Evolutionary conservation across 2,113 vertebrate species (phyloP).

Genomic region (Alces alces): DNA sequence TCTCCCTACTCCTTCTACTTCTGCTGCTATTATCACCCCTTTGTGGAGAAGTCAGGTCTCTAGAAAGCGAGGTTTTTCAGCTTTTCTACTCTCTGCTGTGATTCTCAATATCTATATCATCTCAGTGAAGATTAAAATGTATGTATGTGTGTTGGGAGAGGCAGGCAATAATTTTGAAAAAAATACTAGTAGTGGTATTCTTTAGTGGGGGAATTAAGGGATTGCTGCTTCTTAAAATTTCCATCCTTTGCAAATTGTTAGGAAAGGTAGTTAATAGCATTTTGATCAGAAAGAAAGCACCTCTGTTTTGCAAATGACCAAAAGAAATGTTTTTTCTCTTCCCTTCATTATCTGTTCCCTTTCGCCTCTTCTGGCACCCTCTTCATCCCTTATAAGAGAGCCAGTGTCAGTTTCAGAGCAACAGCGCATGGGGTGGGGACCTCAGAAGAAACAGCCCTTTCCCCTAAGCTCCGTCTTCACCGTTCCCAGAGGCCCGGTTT

Average conservation of each 20-base stretch:
- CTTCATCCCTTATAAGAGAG: not conserved
- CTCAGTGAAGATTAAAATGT: not conserved
- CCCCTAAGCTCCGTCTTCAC: not conserved
- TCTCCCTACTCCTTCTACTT: not conserved
- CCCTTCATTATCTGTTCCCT: not conserved
- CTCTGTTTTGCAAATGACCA: not conserved
- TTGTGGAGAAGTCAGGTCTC: not conserved
- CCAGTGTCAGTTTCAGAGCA: not conserved
- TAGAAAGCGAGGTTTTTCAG: not conserved
- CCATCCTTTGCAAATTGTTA: not conserved
- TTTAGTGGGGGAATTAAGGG: not conserved
- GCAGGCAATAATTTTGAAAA: not conserved
- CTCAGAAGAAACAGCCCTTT: not conserved
- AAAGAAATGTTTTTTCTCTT: not conserved
- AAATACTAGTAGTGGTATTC: not conserved
- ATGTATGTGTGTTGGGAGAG: not conserved
- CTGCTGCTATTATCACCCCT: not conserved
- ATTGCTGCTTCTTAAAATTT: not conserved
- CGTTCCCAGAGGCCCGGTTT: not conserved
- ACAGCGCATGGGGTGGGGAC: rapidly evolving
- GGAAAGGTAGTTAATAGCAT: not conserved
- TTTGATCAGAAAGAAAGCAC: not conserved
- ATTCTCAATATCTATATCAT: not conserved
- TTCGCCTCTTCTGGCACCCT: not conserved
- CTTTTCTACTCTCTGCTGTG: not conserved